Evolutionary conservation across 30 jellyfish, hydroid and myxozoan species (phyloP).

Genomic region (Mastigias papua): DNA sequence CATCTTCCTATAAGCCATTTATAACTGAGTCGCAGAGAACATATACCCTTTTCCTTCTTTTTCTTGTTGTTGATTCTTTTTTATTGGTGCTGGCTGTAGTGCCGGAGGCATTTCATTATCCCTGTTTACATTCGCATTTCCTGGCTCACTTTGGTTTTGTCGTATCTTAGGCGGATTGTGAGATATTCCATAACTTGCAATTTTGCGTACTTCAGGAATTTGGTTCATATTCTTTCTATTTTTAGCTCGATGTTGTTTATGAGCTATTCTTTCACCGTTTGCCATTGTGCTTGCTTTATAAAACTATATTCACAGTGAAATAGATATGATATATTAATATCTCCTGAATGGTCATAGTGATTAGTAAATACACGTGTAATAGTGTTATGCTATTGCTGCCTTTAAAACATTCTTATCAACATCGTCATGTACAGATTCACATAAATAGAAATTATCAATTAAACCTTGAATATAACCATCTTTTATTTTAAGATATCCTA

Average conservation of each 20-base stretch:
- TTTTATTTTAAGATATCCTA: no score
- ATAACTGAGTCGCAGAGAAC: constrained; percentile 21
- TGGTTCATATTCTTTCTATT: background rate
- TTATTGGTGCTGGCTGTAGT: constrained; percentile 33
- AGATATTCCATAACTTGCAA: constrained; percentile 27
- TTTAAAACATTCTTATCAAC: no score
- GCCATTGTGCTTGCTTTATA: constrained; percentile 28
- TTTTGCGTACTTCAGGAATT: background rate
- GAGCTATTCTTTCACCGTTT: constrained; percentile 26
- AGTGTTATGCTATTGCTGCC: no score
- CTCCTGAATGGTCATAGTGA: no score
- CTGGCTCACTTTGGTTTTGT: constrained; percentile 22
- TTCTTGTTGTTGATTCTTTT: constrained; percentile 8
- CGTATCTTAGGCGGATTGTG: constrained; percentile 25
- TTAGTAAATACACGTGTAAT: no score
- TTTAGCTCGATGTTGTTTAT: constrained; percentile 1
- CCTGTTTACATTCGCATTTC: background rate
- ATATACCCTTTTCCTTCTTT: constrained; percentile 35
- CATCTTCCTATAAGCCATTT: constrained; percentile 7
- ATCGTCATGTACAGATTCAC: no score
- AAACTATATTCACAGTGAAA: no score
- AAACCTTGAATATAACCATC: no score
- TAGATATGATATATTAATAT: no score
- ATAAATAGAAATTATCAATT: no score
- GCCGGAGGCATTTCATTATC: constrained; percentile 14